Base-by-base conservation (phyloP, 1,140 invertebrate genomes). In the Galendromus occidentalis region DNA sequence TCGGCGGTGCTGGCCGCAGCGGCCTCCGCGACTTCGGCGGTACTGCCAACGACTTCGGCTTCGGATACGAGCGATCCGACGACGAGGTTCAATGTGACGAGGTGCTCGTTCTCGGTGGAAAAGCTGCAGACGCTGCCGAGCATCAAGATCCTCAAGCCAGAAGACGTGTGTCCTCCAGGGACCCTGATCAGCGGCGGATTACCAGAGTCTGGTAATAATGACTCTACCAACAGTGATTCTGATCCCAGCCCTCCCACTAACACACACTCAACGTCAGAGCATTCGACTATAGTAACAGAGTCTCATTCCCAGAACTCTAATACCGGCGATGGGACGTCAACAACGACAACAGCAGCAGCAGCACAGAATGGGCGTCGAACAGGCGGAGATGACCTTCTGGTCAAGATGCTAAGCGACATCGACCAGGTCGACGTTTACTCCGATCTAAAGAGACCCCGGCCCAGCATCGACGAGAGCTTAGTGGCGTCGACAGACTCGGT, bases 151-250 rank as follows among this genome's bases (percentile, higher is more conserved):
- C 51, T 59, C 51, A 59, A 17, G 2, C 51, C 51, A 0, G 51
- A 59, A 59, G 51, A 59, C 51, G 51, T 59, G 2, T 59, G 51
- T 22, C 51, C 51, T 4, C 51, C 51, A 5, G 51, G 22, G 14
- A 59, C 51, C 14, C 17, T 59, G 17, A 59, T 59, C 22, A 39
- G 51, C 51, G n/a, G n/a, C n/a, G 51, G 33, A 25, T 33, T 25
- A 59, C 51, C 22, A 29, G 51, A 59, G 25, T 59, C 51, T 59
- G 51, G 14, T 59, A 59, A 59, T 59, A 9, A 59, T 25, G 22
- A 25, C 22, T 4, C 4, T 14, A 6, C 7, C 45, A 59, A 22
- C 12, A 59, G 51, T 33, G 33, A 39, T 39, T 39, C 33, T 39
- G 33, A 39, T 39, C 33, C 33, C 33, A 39, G 33, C 33, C 33